phyloP scores from a whole-genome alignment of 2,113 vertebrate species.

The Chaetops frenatus region DNA sequence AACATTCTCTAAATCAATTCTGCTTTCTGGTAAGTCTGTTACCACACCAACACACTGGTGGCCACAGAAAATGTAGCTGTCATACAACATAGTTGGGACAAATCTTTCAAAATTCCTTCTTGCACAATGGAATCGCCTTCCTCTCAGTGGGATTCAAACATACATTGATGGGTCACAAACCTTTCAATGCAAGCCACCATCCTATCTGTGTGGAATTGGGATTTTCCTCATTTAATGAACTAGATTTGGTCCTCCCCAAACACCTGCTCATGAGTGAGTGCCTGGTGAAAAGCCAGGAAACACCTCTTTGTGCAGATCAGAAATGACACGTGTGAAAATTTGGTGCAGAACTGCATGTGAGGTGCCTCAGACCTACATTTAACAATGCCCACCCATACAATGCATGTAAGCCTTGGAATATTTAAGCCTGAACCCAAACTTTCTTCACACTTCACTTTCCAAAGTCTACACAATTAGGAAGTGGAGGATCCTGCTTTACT shows the following conservation, averaged over 20 bases:
- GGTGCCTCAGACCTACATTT: not conserved
- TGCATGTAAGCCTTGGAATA: not conserved
- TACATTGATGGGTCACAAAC: not conserved
- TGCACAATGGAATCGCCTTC: not conserved
- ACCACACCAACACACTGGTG: not conserved
- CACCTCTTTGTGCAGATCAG: not conserved
- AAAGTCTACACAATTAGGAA: not conserved
- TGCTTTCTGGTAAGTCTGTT: not conserved
- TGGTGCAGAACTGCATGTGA: not conserved
- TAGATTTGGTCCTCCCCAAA: not conserved
- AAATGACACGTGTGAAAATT: accelerated
- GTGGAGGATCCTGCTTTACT: not conserved
- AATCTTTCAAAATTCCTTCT: not conserved
- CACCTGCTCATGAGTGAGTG: accelerated
- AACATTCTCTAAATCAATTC: not conserved
- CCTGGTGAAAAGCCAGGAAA: not conserved
- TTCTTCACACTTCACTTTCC: not conserved
- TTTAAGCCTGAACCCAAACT: not conserved
- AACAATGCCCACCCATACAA: not conserved
- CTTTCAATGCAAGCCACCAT: not conserved
- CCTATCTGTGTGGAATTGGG: not conserved
- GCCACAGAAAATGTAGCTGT: not conserved
- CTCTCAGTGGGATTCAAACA: not conserved
- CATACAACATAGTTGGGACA: accelerated
- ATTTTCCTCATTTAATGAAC: not conserved